Conservation (phyloP, 2,113 vertebrate genomes). For the Eleginops maclovinus region DNA sequence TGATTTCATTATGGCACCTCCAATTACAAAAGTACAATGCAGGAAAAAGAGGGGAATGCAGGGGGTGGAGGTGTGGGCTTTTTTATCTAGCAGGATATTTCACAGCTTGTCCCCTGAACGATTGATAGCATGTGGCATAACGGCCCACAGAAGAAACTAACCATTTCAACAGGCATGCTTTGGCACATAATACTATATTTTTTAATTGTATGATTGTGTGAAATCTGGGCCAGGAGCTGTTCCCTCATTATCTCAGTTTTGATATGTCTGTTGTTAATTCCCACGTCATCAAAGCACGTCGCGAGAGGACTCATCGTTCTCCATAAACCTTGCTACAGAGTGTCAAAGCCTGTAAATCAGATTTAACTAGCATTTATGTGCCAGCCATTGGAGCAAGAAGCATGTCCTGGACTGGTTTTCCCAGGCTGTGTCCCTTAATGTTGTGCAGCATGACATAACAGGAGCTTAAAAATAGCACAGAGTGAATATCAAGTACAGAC, state of each 20-base stretch:
- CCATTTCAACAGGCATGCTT: conserved; percentile 53
- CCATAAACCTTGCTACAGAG: conserved; percentile 44
- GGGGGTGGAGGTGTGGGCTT: conserved; percentile 56
- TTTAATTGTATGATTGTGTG: conserved; percentile 56
- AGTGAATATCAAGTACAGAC: conserved; percentile 75
- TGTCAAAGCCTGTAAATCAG: conserved; percentile 64
- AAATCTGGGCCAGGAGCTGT: conserved; percentile 65
- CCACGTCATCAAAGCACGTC: conserved; percentile 59
- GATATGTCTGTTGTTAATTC: conserved; percentile 60
- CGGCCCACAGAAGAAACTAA: conserved; percentile 49
- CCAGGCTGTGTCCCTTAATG: conserved; percentile 39
- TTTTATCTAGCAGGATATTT: conserved; percentile 61
- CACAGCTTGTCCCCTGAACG: conserved; percentile 61
- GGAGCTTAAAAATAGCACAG: conserved; percentile 77
- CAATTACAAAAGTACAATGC: conserved; percentile 72
- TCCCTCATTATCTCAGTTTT: conserved; percentile 57
- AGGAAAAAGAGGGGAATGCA: conserved; percentile 38
- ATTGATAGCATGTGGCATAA: conserved; percentile 66
- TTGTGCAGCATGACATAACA: conserved; percentile 41
- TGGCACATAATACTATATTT: conserved; percentile 54
- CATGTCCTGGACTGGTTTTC: conserved; percentile 48
- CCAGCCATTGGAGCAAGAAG: conserved; percentile 40
- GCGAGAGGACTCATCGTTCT: conserved; percentile 59
- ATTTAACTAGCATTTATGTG: conserved; percentile 60
- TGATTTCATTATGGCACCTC: conserved; percentile 76